Base-by-base conservation (phyloP, 2,888 invertebrate genomes). In the Drosophila neutralis region DNA sequence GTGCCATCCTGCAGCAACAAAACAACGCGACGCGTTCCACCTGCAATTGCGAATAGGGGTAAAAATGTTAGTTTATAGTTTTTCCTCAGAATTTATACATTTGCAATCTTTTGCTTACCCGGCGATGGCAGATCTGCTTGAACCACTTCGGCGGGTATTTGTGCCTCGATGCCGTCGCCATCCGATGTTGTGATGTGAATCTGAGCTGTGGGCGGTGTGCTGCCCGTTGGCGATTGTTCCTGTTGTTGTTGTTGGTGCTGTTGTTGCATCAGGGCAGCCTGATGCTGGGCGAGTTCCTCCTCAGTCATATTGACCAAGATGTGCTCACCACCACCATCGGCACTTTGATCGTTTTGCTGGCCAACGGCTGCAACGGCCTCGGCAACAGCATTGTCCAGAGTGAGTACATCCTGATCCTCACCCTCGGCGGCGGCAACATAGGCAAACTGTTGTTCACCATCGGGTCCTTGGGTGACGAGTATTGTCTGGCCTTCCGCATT, bases 61-160 rank as follows among this genome's bases (percentile, higher is more conserved):
- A 33, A 10, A 15, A 18, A 1, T 4, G 8, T 29, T 2, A 31
- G 15, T 40, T 18, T 1, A 27, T 24, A 21, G 35, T 54, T 33
- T 13, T 15, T 0, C 15, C 24, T 27, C 2, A n/a, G 15, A 21
- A 45, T 24, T 38, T 45, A 24, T 4, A 11, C 7, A 24, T 15
- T 45, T 24, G 4, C 15, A 24, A 24, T 45, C 24, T 24, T 45
- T 45, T 36, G 90, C 90, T 93, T 93, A 96, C 97, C 97, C 85
- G 97, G 97, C 80, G 97, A 96, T 40, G 97, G 97, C 82, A 96
- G 95, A 91, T 97, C 97, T 0, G 97, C 96, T 94, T 97, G 96
- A 64, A 97, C 95, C 66, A 97, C 95, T 93, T 97, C 97, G 73
- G 97, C 97, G 69, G 97, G 97, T 89, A 97, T 96, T 93, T 97